These are phyloP conservation scores for Pammene fasciana DNA, from an alignment of 2,888 invertebrate genomes.

Conservation along the genomic window DNA sequence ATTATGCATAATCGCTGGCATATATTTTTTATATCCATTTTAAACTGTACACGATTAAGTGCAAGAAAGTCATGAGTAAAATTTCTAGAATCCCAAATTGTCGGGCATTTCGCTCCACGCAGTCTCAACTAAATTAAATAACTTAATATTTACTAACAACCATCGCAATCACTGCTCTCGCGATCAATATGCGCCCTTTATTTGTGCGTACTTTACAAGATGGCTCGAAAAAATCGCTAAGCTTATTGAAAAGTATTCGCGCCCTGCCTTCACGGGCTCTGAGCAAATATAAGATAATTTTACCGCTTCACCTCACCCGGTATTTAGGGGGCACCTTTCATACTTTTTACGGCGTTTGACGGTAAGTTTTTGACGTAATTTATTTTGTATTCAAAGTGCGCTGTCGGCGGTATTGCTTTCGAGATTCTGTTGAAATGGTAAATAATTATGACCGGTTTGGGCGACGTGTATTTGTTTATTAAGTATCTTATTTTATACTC, in stretches of 20 bases:
- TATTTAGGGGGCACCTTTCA: slow-evolving; percentile 83
- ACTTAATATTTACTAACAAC: slow-evolving; percentile 41
- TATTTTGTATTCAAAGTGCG: slow-evolving; percentile 77
- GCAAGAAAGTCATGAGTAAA: too few species aligned
- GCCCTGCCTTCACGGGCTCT: slow-evolving; percentile 82
- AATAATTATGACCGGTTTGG: slow-evolving; percentile 34
- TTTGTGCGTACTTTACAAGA: slow-evolving; percentile 76
- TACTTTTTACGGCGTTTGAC: slow-evolving; percentile 80
- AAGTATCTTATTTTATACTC: neutral
- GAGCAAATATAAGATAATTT: slow-evolving; percentile 84
- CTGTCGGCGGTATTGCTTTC: slow-evolving; percentile 47
- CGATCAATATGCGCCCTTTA: slow-evolving; percentile 75
- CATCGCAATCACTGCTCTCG: slow-evolving; percentile 47
- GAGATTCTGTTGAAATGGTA: slow-evolving; percentile 31
- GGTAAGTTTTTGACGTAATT: slow-evolving; percentile 75
- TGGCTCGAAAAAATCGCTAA: slow-evolving; percentile 77
- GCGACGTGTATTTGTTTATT: slow-evolving; percentile 22
- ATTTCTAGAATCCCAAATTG: too few species aligned
- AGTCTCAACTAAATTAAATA: slow-evolving; percentile 17
- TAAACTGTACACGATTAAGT: too few species aligned
- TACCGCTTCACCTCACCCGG: slow-evolving; percentile 81
- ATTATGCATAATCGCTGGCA: too few species aligned
- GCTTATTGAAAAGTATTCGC: slow-evolving; percentile 84
- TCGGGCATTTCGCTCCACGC: too few species aligned
- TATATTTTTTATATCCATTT: too few species aligned